phyloP scores from a whole-genome alignment of 2,888 invertebrate genomes.

The Eupeodes luniger region DNA sequence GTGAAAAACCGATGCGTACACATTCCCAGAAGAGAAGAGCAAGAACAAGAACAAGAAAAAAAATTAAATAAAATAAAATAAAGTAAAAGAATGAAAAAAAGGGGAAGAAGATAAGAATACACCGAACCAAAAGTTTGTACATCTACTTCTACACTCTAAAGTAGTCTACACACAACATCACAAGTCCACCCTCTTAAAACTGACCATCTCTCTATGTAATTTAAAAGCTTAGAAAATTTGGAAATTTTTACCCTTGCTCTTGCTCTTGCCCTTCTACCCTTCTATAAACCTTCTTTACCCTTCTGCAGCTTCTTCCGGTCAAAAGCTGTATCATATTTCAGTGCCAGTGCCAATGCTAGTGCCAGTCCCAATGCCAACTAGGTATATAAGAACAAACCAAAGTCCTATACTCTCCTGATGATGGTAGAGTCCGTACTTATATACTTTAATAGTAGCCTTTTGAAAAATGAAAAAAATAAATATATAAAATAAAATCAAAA shows the following conservation, averaged over 20 bases:
- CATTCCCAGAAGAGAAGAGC: slow-evolving; percentile 39
- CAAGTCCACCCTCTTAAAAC: slow-evolving; percentile 67
- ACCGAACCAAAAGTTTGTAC: slow-evolving; percentile 39
- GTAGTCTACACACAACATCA: slow-evolving; percentile 18
- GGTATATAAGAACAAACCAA: slow-evolving; percentile 69
- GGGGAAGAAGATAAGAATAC: slow-evolving; percentile 61
- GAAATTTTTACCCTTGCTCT: slow-evolving; percentile 35
- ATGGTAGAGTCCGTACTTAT: slow-evolving; percentile 59
- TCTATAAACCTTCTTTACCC: neutral
- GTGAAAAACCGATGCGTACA: slow-evolving; percentile 66
- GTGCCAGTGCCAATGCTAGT: slow-evolving; percentile 61
- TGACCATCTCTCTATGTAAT: slow-evolving; percentile 74
- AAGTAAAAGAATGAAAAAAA: slow-evolving; percentile 22
- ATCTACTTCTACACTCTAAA: neutral
- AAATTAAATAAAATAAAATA: neutral
- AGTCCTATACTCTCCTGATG: slow-evolving; percentile 54
- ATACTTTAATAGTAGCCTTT: slow-evolving; percentile 76
- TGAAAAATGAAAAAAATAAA: slow-evolving; percentile 72
- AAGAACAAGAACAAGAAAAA: neutral
- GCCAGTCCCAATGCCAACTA: slow-evolving; percentile 30
- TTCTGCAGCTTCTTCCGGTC: slow-evolving; percentile 64
- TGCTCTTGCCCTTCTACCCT: slow-evolving; percentile 7
- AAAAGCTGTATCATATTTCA: slow-evolving; percentile 76
- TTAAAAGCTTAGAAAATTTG: slow-evolving; percentile 73
- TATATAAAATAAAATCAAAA: slow-evolving; percentile 9